Base-by-base conservation (phyloP, 2,113 vertebrate genomes). In the Pedionomus torquatus region DNA sequence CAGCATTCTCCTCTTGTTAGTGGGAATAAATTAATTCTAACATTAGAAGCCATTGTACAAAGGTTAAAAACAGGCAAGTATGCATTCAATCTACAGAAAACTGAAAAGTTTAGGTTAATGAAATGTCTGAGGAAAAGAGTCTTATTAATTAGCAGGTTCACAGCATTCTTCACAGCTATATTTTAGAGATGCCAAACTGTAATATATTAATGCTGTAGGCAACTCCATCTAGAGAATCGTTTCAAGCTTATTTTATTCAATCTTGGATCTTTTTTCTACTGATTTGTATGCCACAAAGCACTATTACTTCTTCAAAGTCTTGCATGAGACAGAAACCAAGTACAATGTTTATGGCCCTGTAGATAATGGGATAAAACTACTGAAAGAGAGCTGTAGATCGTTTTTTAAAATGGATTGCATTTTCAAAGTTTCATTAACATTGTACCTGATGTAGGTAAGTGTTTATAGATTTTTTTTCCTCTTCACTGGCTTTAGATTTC, bases 61-160 rank as follows among this genome's bases (percentile, higher is more conserved):
- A 97, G 96, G 89, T 96, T 97, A 97, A 95, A 96, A 93, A 63
- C 83, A 92, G 66, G 65, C 94, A 90, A 60, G 37, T 66, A 54
- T 76, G 74, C 87, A 43, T 90, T 95, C 69, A 89, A 89, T 95
- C 90, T 95, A 90, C 81, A 89, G 83, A 90, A 95, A 96, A 90
- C 55, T n/a, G 83, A 83, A 84, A 97, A 93, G 81, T 96, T 93
- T 91, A 94, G 94, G 95, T 97, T 97, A 97, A 97, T 97, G 89
- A 97, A 96, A 97, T 96, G 92, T 95, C 94, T 96, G 69, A 94
- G 57, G 69, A 88, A 94, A 48, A 83, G 64, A 87, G 37, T 79
- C 85, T 93, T 92, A 95, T 93, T 97, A 96, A 97, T 97, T 97
- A 97, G 72, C 96, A 94, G 51, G 94, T 96, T 95, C 92, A 85